Evolutionary conservation across 2,797 vertebrate genomes (phyloP).

Genomic region (Hafferia zeledoni): DNA sequence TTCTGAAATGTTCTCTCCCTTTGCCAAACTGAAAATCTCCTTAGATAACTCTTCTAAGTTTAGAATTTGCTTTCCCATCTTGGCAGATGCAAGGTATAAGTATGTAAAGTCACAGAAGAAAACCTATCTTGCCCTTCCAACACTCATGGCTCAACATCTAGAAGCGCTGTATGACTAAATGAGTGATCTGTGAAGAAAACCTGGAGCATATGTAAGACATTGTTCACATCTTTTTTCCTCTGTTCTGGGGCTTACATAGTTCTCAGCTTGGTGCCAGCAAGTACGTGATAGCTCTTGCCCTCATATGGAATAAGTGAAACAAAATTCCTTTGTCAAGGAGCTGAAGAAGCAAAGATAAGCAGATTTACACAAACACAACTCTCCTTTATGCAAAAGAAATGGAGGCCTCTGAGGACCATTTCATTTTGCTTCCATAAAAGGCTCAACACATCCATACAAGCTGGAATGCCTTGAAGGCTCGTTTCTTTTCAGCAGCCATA

Average conservation of each 20-base stretch:
- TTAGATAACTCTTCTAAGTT: neutral
- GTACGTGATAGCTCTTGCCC: neutral
- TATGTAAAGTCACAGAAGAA: neutral
- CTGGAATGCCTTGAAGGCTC: neutral
- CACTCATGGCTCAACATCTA: neutral
- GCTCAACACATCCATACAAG: neutral
- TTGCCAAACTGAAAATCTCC: neutral
- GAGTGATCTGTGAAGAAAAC: neutral
- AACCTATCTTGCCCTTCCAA: neutral
- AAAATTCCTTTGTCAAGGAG: neutral
- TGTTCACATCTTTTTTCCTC: neutral
- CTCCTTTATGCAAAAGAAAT: neutral
- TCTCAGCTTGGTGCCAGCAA: neutral
- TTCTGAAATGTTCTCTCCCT: neutral
- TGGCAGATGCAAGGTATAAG: neutral
- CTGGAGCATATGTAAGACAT: neutral
- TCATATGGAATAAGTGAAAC: neutral
- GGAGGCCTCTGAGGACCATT: neutral
- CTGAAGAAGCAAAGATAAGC: neutral
- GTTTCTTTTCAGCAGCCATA: neutral
- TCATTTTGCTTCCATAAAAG: neutral
- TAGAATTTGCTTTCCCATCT: neutral
- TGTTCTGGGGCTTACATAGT: accelerated
- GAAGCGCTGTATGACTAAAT: neutral
- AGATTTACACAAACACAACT: neutral